Evolutionary conservation across 2,888 invertebrate species (phyloP), one percentile per base, ranked within the genome.

Genomic region (Melinaea marsaeus): DNA sequence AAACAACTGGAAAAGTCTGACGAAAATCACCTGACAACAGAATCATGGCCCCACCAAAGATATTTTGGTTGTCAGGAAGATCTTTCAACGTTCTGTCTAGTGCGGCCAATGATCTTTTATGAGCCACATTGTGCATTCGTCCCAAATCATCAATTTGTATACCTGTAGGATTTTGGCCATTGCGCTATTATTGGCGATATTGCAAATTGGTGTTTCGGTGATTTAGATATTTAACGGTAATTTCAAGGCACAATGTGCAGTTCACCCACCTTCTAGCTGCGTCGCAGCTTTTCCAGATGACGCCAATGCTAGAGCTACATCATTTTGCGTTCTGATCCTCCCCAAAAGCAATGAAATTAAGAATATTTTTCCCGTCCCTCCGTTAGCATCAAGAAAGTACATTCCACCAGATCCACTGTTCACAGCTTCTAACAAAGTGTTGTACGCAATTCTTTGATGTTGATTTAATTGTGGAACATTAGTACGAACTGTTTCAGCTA

Each of bases 121-220:
- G 22, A 22, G 22, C 22, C 22, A 22, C 22, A 75, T 76, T 57
- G 71, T 74, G 65, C 71, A 72, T 64, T 74, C 73, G 46, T 75
- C 74, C 76, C 74, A 76, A 61, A 74, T 45, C 2, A 74, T 73
- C 9, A 73, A 60, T 69, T 69, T 71, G 48, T 62, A 65, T 69
- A 58, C 46, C 45, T 70, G 65, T 33, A 74, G 45, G 2, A 69
- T 55, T 48, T 70, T 71, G 2, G 69, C 74, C 65, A 70, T 71
- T 55, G 69, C 69, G 51, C 66, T 64, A 57, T 72, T 68, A 68
- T 69, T 72, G 48, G 66, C 47, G 62, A 75, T 70, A 68, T 74
- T 73, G 62, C 73, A 74, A 54, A 58, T 60, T 69, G 71, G 22
- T 22, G 22, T 22, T 22, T 22, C 22, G 22, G 22, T 22, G 22